Percentiles rank a stretch among this genome's conserved stretches.
Conservation (phyloP, 2,888 invertebrate species). For the Andrena praecox region DNA sequence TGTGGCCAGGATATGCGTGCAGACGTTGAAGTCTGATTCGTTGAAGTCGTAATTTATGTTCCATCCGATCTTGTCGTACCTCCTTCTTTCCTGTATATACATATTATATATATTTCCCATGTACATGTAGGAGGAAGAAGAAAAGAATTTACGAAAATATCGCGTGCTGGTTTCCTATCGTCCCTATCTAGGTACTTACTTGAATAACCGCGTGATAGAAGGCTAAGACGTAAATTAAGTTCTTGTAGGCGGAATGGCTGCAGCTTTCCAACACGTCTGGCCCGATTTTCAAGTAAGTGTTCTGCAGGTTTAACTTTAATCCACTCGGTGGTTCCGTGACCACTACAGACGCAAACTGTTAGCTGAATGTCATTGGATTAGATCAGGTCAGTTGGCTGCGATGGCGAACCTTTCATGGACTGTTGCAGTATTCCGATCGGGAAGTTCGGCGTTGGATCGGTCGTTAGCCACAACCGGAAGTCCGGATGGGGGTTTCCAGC, state of each 20-base stretch:
- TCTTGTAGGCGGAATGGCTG: conserved; percentile 91
- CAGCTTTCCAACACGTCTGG: conserved; percentile 91
- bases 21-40: conserved; percentile 96
- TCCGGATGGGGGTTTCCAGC: conserved; percentile 94
- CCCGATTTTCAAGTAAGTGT: conserved; percentile 95
- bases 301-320: conserved; percentile 93
- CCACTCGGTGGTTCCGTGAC: conserved; percentile 97
- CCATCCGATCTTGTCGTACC: conserved; percentile 98
- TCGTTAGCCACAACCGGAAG: conserved; percentile 96
- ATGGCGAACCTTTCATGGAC: conserved; percentile 90
- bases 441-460: conserved; percentile 94
- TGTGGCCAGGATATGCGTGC: conserved; percentile 93
- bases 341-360: conserved; percentile 86
- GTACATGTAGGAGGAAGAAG: too few relatives aligned
- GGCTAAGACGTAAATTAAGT: conserved; percentile 94
- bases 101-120: not conserved
- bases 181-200: conserved; percentile 83
- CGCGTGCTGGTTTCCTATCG: too few relatives aligned
- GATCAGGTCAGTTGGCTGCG: too few relatives aligned
- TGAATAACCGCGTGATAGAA: conserved; percentile 98
- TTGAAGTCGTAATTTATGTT: conserved; percentile 97
- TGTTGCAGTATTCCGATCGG: conserved; percentile 96
- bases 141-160: too few relatives aligned
- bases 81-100: conserved; percentile 90
- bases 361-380: not conserved